Evolutionary conservation across 2,797 vertebrate genomes (phyloP).

Genomic region (Lagorchestes hirsutus): DNA sequence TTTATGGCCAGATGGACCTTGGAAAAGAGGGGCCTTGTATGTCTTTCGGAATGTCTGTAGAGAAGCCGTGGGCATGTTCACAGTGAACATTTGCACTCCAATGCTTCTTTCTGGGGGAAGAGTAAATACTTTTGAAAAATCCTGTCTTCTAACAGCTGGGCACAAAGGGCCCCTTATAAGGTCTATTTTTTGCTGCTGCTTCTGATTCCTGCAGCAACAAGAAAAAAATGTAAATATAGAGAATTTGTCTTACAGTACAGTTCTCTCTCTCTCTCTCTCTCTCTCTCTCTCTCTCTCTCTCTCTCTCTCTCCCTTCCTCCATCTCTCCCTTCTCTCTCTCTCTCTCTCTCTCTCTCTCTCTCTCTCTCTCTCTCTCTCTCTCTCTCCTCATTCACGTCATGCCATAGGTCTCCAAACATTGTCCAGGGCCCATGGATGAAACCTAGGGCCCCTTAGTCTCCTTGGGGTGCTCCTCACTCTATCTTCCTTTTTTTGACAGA

Average conservation of each 20-base stretch:
- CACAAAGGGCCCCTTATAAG: constrained; percentile 85
- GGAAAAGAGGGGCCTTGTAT: constrained; percentile 85
- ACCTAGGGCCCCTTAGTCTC: neutral
- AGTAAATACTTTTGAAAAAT: constrained; percentile 76
- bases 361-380: no score
- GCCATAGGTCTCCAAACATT: neutral
- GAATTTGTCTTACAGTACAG: constrained; percentile 64
- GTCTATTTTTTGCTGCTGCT: constrained; percentile 70
- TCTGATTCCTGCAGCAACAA: constrained; percentile 78
- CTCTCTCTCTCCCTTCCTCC: no score
- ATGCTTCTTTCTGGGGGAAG: constrained; percentile 75
- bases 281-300: no score
- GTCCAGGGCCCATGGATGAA: neutral
- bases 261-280: no score
- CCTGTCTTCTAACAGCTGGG: constrained; percentile 81
- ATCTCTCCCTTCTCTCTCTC: no score
- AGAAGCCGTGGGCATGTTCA: constrained; percentile 77
- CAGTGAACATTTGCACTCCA: constrained; percentile 85
- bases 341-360: no score
- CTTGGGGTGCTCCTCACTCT: neutral
- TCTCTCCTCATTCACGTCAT: neutral
- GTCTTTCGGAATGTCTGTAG: constrained; percentile 77
- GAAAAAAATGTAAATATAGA: constrained; percentile 71
- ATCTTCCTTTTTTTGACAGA: constrained; percentile 52
- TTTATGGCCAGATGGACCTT: constrained; percentile 85